phyloP scores from a whole-genome alignment of 2,888 invertebrate genomes.

The Nudaria mundana region DNA sequence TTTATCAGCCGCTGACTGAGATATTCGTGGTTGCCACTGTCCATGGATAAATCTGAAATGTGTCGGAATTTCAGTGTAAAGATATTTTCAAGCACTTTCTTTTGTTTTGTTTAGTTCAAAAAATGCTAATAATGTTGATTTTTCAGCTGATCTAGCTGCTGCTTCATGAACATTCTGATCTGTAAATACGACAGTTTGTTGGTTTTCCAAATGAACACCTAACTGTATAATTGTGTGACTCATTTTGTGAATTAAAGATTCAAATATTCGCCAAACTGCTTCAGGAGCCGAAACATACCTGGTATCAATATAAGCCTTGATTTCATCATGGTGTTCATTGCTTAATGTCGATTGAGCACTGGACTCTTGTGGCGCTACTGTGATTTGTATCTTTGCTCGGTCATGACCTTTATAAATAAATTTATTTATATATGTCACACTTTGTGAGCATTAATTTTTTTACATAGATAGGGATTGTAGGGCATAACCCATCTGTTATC shows the following conservation, averaged over 20 bases:
- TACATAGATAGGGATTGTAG: slow-evolving; percentile 35
- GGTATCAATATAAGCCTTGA: slow-evolving; percentile 21
- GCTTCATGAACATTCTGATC: slow-evolving; percentile 12
- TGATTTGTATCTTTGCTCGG: slow-evolving; percentile 15
- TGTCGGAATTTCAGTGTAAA: slow-evolving; percentile 21
- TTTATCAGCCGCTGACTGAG: slow-evolving; percentile 22
- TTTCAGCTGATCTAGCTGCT: no score
- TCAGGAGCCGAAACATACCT: slow-evolving; percentile 27
- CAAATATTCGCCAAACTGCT: slow-evolving; percentile 19
- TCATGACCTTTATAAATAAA: slow-evolving; percentile 25
- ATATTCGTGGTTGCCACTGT: slow-evolving; percentile 24
- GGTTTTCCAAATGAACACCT: no score
- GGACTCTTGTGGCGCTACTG: slow-evolving; percentile 13
- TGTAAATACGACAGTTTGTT: slow-evolving; percentile 20
- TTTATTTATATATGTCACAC: slow-evolving; percentile 23
- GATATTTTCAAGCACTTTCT: slow-evolving; percentile 20
- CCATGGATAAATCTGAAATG: slow-evolving; percentile 17
- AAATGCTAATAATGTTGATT: slow-evolving; percentile 16
- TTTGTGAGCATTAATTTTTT: slow-evolving; percentile 43
- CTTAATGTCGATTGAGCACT: slow-evolving; percentile 16
- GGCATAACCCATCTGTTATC: slow-evolving; percentile 50
- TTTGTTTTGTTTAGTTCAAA: slow-evolving; percentile 17
- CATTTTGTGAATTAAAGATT: slow-evolving; percentile 23
- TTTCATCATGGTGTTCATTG: slow-evolving; percentile 21
- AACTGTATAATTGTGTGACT: no score